phyloP scores from a whole-genome alignment of 2,888 invertebrate species.

The Pyrrhosoma nymphula region DNA sequence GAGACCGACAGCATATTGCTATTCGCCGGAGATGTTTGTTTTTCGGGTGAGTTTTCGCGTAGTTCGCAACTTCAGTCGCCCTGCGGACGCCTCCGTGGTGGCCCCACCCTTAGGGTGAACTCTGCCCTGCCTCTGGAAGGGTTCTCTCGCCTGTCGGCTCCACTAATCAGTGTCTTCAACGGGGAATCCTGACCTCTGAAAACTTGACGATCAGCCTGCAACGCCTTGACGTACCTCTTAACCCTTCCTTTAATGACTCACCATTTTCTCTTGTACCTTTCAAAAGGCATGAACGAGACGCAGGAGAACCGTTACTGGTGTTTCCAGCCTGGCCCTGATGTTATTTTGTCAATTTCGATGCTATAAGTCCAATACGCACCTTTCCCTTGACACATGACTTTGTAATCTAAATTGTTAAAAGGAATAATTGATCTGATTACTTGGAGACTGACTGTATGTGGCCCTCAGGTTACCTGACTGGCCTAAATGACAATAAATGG shows the following conservation, averaged over 20 bases:
- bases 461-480: background rate
- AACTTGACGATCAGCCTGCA: background rate
- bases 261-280: background rate
- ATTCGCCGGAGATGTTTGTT: no score
- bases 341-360: background rate
- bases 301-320: background rate
- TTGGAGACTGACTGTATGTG: conserved; percentile 34
- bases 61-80: no score
- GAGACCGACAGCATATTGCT: no score
- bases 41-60: no score
- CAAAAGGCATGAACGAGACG: background rate
- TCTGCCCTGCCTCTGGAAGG: no score
- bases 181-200: background rate
- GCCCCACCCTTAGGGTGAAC: no score
- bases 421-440: conserved; percentile 16
- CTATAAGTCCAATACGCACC: background rate
- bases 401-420: conserved; percentile 20
- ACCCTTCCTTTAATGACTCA: background rate
- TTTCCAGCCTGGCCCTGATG: background rate
- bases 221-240: background rate
- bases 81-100: no score
- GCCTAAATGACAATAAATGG: conserved; percentile 55
- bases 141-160: no score
- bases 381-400: background rate
- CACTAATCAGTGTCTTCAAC: no score